Evolutionary conservation across 1,140 invertebrate species (phyloP).

Genomic region (Aphaenogaster rudis): DNA sequence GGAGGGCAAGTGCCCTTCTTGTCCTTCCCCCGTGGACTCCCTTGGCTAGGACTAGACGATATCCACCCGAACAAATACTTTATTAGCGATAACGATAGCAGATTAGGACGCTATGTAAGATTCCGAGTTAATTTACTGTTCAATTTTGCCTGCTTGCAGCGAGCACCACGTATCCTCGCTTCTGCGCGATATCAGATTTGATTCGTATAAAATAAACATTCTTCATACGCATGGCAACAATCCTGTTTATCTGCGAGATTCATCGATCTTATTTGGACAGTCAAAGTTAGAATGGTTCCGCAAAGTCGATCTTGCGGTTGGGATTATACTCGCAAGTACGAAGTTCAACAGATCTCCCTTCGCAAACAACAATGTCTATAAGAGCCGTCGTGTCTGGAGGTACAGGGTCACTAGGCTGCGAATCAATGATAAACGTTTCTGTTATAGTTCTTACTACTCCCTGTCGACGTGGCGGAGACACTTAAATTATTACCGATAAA

Average conservation of each 20-base stretch:
- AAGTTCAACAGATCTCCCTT: constrained; percentile 29
- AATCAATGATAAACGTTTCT: constrained; percentile 43
- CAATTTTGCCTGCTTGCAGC: neutral
- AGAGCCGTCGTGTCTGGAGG: constrained; percentile 34
- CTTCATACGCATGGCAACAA: neutral
- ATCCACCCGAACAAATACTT: neutral
- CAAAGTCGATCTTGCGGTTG: neutral
- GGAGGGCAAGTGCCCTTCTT: too few relatives aligned
- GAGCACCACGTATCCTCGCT: neutral
- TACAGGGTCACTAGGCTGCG: constrained; percentile 42
- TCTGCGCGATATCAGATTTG: neutral
- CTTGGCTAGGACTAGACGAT: too few relatives aligned
- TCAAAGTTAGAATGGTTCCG: neutral
- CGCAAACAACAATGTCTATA: constrained; percentile 12
- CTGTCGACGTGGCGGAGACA: constrained; percentile 1
- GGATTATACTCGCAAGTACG: neutral
- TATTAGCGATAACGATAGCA: neutral
- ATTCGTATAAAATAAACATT: neutral
- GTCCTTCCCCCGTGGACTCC: too few relatives aligned
- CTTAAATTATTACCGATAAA: constrained; percentile 53
- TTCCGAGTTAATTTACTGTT: neutral
- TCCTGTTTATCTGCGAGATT: neutral
- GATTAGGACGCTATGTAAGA: neutral
- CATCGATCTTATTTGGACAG: neutral
- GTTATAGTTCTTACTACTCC: constrained; percentile 38